Evolutionary conservation across 2,888 invertebrate genomes (phyloP).

Genomic region (Lasioglossum pauxillum): DNA sequence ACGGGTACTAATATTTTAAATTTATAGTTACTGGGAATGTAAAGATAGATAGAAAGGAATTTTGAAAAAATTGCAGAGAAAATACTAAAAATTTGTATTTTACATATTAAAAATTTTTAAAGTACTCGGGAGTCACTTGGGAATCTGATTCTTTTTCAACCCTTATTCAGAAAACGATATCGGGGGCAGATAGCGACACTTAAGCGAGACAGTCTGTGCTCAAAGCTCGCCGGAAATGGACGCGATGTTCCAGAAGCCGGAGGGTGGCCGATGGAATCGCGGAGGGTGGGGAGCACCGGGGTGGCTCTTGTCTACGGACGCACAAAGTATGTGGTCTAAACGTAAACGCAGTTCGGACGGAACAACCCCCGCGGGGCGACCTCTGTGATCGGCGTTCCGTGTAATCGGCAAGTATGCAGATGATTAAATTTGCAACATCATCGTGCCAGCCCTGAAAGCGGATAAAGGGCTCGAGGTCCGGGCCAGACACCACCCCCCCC

Average conservation of each 20-base stretch:
- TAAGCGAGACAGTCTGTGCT: background rate
- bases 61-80: too few species aligned
- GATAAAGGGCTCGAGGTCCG: slow-evolving; percentile 65
- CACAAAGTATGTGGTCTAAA: slow-evolving; percentile 71
- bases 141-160: too few species aligned
- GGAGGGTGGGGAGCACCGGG: slow-evolving; percentile 18
- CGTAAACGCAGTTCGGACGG: slow-evolving; percentile 73
- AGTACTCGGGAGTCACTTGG: too few species aligned
- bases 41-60: too few species aligned
- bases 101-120: too few species aligned
- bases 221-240: slow-evolving; percentile 37
- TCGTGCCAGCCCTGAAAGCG: slow-evolving; percentile 82
- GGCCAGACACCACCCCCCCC: slow-evolving; percentile 28
- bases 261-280: background rate
- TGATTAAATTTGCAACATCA: slow-evolving; percentile 85
- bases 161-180: too few species aligned
- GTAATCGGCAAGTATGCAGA: slow-evolving; percentile 85
- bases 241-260: slow-evolving; percentile 36
- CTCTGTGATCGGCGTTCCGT: slow-evolving; percentile 84
- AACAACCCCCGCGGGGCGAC: slow-evolving; percentile 75
- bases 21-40: too few species aligned
- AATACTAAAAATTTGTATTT: too few species aligned
- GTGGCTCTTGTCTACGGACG: slow-evolving; percentile 49
- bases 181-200: background rate
- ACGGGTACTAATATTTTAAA: too few species aligned